Conservation (phyloP, 2,113 vertebrate species). For the Chlamydotis undulata region DNA sequence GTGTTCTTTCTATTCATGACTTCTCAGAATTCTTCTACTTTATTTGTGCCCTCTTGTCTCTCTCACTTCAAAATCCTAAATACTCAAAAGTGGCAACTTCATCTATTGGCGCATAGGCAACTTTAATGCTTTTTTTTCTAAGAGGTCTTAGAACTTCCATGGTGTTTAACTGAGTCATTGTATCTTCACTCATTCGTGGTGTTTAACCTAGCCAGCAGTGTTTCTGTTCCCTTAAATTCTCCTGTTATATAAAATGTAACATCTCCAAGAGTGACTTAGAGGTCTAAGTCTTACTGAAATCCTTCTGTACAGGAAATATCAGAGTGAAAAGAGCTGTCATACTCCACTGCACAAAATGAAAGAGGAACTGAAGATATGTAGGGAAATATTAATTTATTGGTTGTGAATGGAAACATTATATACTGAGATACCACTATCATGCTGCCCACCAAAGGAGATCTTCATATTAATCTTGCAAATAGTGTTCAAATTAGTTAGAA, state of each 20-base stretch:
- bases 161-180: not conserved
- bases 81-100: not conserved
- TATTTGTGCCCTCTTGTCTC: not conserved
- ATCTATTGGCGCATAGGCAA: not conserved
- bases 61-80: not conserved
- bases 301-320: not conserved
- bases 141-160: not conserved
- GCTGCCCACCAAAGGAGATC: not conserved
- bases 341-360: not conserved
- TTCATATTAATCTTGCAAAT: slow-evolving; percentile 10
- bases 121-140: not conserved
- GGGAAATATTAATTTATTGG: not conserved
- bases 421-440: not conserved
- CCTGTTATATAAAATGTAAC: accelerated
- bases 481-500: slow-evolving; percentile 1
- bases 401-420: not conserved
- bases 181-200: not conserved
- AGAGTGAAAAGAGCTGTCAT: not conserved
- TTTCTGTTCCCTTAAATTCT: not conserved
- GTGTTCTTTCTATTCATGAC: not conserved
- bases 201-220: not conserved
- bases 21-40: not conserved
- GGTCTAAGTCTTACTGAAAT: not conserved
- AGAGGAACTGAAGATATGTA: not conserved
- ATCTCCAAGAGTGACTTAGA: not conserved